Base-by-base conservation (phyloP, 2,888 invertebrate genomes). In the Apamea anceps region DNA sequence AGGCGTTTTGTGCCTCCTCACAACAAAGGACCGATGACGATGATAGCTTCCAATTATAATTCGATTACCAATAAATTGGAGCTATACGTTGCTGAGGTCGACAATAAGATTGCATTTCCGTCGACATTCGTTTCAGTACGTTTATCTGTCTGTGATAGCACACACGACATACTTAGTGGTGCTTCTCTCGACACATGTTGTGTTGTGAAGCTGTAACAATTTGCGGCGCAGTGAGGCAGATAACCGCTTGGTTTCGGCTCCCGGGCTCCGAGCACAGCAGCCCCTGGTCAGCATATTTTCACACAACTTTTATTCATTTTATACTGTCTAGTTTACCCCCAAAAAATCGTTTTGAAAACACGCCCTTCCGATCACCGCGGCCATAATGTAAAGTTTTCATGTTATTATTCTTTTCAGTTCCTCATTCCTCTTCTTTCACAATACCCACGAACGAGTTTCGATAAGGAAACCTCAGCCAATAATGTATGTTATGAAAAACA, bases 181-280 rank as follows among this genome's bases (percentile, higher is more conserved):
- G 66, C 73, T 86, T 77, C 74, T 75, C 45, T 13, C 32, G 18
- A 15, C 15, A 48, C 57, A 21, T 42, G 32, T 87, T 75, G 51
- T 77, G 62, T 79, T 67, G 79, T 75, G 66, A 70, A 75, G 6
- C 79, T 74, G 79, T 83, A 81, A 84, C 79, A 87, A 89, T 89
- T 88, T 90, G 75, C 42, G 72, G 78, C 51, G 85, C 82, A 87
- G 54, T 65, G 78, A 70, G 66, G 70, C 87, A 83, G 88, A 84
- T 85, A 85, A 82, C 88, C 67, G 79, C 72, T 72, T 77, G 78
- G 82, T 88, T 84, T 80, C 66, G 75, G 77, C 42, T 75, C 57
- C 71, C 81, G 28, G n/a, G 13, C 32, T 57, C 72, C 66, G 73
- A 70, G 51, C 72, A 77, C 77, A 54, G 25, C 62, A 75, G 57